Evolutionary conservation across 2,113 vertebrate genomes (phyloP).

Genomic region (Lontra canadensis): DNA sequence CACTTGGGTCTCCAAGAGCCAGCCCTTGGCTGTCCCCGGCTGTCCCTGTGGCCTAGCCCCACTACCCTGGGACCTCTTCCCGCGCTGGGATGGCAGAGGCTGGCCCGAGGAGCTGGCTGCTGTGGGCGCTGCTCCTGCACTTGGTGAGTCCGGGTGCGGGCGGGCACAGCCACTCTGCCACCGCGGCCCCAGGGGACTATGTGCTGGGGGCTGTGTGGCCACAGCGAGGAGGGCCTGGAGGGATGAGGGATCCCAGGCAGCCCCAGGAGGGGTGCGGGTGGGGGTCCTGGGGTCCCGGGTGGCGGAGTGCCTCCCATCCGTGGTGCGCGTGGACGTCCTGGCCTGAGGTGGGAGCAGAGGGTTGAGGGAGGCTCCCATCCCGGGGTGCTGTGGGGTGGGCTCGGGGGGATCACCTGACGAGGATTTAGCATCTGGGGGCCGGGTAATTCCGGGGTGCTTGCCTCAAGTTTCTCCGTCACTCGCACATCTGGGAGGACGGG

Average conservation of each 20-base stretch:
- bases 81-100: background rate
- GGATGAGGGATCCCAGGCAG: background rate
- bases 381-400: background rate
- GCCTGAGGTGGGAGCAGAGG: background rate
- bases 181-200: background rate
- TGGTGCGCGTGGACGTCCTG: background rate
- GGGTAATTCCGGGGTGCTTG: background rate
- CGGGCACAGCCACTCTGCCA: too few relatives aligned
- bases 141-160: constrained; percentile 40
- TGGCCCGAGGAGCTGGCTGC: constrained; percentile 10
- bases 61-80: background rate
- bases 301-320: background rate
- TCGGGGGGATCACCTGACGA: too few relatives aligned
- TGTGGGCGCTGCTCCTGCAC: constrained; percentile 35
- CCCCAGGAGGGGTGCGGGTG: background rate
- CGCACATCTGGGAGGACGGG: background rate
- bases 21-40: background rate
- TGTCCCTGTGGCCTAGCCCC: background rate
- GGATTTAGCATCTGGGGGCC: background rate
- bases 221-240: background rate
- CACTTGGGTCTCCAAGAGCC: background rate
- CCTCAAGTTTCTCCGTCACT: fast-evolving
- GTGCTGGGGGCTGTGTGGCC: background rate
- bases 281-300: background rate
- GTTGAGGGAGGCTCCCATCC: background rate